Percentiles rank a stretch among this genome's conserved stretches.
Conservation (phyloP, 1,140 invertebrate species). For the Micrasema longulum region DNA sequence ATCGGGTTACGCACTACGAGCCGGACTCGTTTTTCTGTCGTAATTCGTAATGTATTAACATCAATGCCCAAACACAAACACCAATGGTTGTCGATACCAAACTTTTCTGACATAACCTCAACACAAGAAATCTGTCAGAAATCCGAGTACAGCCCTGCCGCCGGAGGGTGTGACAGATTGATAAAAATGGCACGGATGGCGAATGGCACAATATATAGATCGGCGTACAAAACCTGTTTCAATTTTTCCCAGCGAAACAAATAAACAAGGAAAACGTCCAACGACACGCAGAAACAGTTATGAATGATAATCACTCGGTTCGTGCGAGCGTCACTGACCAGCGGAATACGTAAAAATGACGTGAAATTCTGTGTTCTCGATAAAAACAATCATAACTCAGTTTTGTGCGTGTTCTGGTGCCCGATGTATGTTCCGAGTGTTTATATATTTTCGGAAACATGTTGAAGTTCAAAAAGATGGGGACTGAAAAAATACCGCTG, state of each 20-base stretch:
- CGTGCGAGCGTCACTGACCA: conserved; percentile 25
- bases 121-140: conserved; percentile 5
- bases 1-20: too few species aligned
- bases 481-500: conserved; percentile 73
- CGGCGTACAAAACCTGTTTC: conserved; percentile 21
- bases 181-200: too few species aligned
- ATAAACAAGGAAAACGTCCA: conserved; percentile 18
- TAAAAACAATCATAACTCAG: conserved; percentile 35
- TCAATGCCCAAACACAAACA: too few species aligned
- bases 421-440: conserved; percentile 35
- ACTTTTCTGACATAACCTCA: conserved; percentile 32
- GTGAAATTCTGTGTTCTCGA: conserved; percentile 41
- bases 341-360: conserved; percentile 44
- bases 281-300: conserved; percentile 33
- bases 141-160: conserved; percentile 35
- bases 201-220: conserved; percentile 31
- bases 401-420: conserved; percentile 36
- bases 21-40: too few species aligned
- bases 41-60: too few species aligned
- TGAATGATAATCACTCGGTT: conserved; percentile 31
- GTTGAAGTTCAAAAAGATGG: conserved; percentile 72
- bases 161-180: conserved; percentile 40
- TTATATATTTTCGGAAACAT: conserved; percentile 57
- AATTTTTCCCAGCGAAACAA: conserved; percentile 21
- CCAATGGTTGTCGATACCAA: conserved; percentile 25